Conservation (phyloP, 2,797 vertebrate species). For the Strix occidentalis region DNA sequence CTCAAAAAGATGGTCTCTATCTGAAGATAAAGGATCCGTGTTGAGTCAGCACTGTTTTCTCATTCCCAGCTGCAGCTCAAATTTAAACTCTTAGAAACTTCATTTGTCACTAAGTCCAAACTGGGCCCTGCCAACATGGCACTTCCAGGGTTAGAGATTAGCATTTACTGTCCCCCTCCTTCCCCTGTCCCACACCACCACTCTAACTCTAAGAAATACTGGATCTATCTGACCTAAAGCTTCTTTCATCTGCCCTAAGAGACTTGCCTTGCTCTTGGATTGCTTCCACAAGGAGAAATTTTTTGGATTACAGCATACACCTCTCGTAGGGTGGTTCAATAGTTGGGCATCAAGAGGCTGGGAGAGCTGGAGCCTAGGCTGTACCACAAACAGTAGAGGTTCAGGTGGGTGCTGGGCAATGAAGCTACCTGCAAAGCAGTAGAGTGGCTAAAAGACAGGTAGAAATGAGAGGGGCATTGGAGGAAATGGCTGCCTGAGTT, state of each 20-base stretch:
- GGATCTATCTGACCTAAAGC: neutral
- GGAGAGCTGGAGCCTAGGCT: neutral
- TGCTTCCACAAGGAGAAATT: neutral
- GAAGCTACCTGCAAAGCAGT: neutral
- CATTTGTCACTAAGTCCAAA: neutral
- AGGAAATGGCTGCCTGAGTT: neutral
- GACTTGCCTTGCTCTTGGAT: neutral
- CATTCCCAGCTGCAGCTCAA: neutral
- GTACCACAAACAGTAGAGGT: neutral
- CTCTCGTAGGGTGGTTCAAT: accelerated
- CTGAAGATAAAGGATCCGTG: neutral
- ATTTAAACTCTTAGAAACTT: neutral
- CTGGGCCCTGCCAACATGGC: accelerated
- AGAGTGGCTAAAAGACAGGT: neutral
- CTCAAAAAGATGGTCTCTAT: neutral
- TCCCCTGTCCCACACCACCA: neutral
- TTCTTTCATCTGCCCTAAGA: accelerated
- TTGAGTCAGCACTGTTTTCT: neutral
- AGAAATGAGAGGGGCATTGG: accelerated
- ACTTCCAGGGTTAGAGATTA: neutral
- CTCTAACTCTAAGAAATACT: neutral
- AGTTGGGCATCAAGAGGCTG: neutral
- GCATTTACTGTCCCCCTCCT: neutral
- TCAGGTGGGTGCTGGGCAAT: neutral
- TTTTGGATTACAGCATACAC: neutral